Base-by-base conservation (phyloP, 1,140 invertebrate genomes). In the Semibalanus balanoides region DNA sequence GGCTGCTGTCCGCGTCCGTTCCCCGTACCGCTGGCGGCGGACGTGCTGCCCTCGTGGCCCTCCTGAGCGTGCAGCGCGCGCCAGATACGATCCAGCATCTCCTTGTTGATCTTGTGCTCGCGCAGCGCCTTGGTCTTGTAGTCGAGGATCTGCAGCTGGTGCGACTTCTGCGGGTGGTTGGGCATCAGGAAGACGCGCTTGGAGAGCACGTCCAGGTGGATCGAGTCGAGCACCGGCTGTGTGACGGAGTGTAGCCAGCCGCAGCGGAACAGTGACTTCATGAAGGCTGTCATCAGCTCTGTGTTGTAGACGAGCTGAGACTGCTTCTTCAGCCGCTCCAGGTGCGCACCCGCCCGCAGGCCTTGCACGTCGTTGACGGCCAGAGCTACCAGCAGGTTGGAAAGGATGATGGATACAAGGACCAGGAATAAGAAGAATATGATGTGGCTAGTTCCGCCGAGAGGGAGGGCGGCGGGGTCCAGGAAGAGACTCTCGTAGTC, bases 351-450 rank as follows among this genome's bases (percentile, higher is more conserved):
- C 5, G 85, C 84, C 81, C 88, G 84, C 74, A 89, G 82, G 77
- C 86, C 85, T 79, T 80, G 79, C 30, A 89, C 88, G 79, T 90
- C 88, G 78, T 86, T 89, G 27, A 89, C 88, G 43, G 88, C 88
- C 43, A 89, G 83, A 79, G 88, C 88, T 17, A 89, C 86, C 82
- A 89, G 85, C 64, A 89, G 80, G 79, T 89, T 88, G 86, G 88
- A 88, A 27, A 89, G 81, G 3, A 89, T 88, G 72, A 89, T 88
- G 69, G 87, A 86, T n/a, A 86, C 86, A n/a, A 89, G 80, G 64
- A 89, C 84, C 5, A 88, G 82, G 77, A 90, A 89, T 35, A 86
- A 78, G 3, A 89, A 79, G 79, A 89, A 89, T 25, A 89, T 84
- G 19, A 88, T 77, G 72, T 87, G 83, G 72, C 78, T 74, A 77